Evolutionary conservation across 92 coral and sea anemone genomes (phyloP).

Genomic region (Porites evermanni): DNA sequence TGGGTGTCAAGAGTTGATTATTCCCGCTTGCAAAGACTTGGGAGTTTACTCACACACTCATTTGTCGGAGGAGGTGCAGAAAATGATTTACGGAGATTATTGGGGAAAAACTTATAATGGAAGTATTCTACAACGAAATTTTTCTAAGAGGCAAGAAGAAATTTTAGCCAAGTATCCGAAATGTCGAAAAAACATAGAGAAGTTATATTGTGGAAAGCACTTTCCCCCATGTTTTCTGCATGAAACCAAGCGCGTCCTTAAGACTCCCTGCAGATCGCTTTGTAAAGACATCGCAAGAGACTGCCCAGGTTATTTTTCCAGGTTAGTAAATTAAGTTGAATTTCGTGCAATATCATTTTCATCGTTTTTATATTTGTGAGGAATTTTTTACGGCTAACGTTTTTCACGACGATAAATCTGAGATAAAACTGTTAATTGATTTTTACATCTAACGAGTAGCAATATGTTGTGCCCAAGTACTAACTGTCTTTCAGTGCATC

Average conservation of each 20-base stretch:
- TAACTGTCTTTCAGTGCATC: too few species aligned
- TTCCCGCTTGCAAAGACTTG: slow-evolving; percentile 64
- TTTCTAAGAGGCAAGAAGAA: background rate
- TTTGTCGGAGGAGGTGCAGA: slow-evolving; percentile 44
- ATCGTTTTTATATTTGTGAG: too few species aligned
- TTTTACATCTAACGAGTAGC: too few species aligned
- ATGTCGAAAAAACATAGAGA: slow-evolving; percentile 58
- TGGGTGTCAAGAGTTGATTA: slow-evolving; percentile 60
- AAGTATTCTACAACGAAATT: background rate
- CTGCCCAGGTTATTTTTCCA: slow-evolving; percentile 36
- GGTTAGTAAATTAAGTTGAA: background rate
- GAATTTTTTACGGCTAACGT: too few species aligned
- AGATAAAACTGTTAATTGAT: too few species aligned
- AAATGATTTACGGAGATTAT: background rate
- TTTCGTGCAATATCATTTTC: too few species aligned
- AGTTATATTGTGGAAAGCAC: slow-evolving; percentile 64
- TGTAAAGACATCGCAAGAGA: slow-evolving; percentile 44
- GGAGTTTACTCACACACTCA: slow-evolving; percentile 60
- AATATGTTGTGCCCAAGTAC: too few species aligned
- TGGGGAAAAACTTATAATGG: slow-evolving; percentile 15
- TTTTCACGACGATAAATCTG: too few species aligned
- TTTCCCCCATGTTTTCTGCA: slow-evolving; percentile 78
- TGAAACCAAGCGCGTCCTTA: slow-evolving; percentile 39
- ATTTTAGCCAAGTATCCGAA: slow-evolving; percentile 14
- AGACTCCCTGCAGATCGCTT: slow-evolving; percentile 53